Base-by-base conservation (phyloP, 2,113 vertebrate genomes). In the Pipa parva region DNA sequence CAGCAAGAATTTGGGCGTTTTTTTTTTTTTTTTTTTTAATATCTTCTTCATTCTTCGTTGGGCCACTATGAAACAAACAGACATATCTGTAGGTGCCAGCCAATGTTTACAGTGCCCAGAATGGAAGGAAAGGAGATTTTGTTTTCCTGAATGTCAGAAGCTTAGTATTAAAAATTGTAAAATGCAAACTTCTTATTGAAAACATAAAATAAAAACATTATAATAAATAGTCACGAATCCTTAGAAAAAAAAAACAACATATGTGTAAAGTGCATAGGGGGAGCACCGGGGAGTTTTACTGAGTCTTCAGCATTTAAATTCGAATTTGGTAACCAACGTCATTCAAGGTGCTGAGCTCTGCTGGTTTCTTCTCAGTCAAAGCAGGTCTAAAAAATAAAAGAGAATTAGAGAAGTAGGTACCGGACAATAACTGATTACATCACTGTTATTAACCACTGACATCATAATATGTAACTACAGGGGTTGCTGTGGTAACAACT, bases 261-360 rank as follows among this genome's bases (percentile, higher is more conserved):
- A 65, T 66, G 79, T 72, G 72, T 82, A 80, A 86, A 85, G 81
- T 81, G 85, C 81, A 77, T 76, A 17, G 24, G 3, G 78, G 75
- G 76, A 84, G 83, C 86, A 80, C 80, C 77, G 24, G 2, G 76
- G 76, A 68, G 73, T 48, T 73, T 75, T 74, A 64, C 75, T 73
- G 27, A 24, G 25, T 28, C 27, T 33, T 10, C 49, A 27, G 73
- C 73, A 45, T 61, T 88, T 86, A 97, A 82, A 98, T 97, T 54
- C 95, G 90, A 73, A 98, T 95, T 77, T 98, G 95, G 77, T 97
- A 98, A 65, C 93, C 89, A 2, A 90, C 93, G 54, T 98, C 95
- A 0, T 76, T 95, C 73, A 97, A 85, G 0, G 88, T 86, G 68
- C 92, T 88, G 77, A 97, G 92, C 48, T 95, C 93, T 1, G 89